Evolutionary conservation across 2,888 invertebrate species (phyloP), one percentile per base, ranked within the genome.

Genomic region (Aradus depressus): DNA sequence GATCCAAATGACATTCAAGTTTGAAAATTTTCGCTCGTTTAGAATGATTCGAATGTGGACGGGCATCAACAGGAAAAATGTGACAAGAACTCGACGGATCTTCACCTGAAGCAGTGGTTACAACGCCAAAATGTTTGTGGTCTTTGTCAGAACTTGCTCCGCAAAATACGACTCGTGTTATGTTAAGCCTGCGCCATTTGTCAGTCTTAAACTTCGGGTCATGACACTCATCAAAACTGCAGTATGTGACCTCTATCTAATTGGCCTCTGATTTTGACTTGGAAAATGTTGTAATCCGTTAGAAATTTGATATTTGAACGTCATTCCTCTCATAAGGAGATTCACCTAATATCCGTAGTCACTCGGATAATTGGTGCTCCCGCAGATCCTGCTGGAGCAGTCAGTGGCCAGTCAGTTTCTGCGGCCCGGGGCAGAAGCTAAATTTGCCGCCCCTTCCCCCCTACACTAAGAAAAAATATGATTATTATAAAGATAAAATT

Each of bases 111-210:
- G 82, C 79, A 62, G 84, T 81, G 0, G 93, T 95, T 2, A 95
- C 86, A 37, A 96, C 75, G 1, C 93, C 95, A 66, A 96, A 95
- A 67, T 89, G 93, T 44, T 89, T 75, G 62, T 88, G 80, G 63
- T 93, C 92, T 60, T 89, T 88, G 61, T 93, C 93, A 1, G 86
- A 84, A 38, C 88, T 87, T 3, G 88, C 84, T 55, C 91, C 92
- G 41, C 91, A 87, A 64, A 87, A 93, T 25, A 87, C 82, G 14
- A 96, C 80, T 52, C 89, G 74, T 51, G 86, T 51, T 93, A 71
- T 4, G 84, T 75, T 59, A 80, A 79, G 31, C 87, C 86, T 31
- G 80, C 54, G 0, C 83, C 76, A 60, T 89, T 87, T 35, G 84
- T 81, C 16, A 91, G 72, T 14, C 84, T 80, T 56, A 93, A 73